These are phyloP conservation scores for Chymomyza caudatula DNA, from an alignment of 2,888 invertebrate species.

Conservation along the genomic window DNA sequence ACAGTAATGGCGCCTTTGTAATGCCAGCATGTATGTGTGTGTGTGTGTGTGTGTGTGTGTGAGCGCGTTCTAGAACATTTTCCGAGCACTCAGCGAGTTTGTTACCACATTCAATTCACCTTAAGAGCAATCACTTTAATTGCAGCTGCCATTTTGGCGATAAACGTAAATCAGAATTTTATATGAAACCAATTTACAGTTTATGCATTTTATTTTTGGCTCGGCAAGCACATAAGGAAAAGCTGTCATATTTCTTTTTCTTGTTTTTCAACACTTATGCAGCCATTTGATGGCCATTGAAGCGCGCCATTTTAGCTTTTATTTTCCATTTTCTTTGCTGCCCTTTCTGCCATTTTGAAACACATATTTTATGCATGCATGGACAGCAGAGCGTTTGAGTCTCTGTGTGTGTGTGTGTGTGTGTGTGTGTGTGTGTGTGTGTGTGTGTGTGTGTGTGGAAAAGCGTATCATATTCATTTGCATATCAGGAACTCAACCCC, in stretches of 20 bases:
- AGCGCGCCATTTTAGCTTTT: neutral
- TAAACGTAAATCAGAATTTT: constrained; percentile 2
- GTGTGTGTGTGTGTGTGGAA: neutral
- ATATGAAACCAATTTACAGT: neutral
- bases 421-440: neutral
- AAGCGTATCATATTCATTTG: no score
- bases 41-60: neutral
- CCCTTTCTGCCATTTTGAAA: neutral
- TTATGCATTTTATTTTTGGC: neutral
- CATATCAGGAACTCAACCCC: neutral
- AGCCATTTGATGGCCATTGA: neutral
- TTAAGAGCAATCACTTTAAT: constrained; percentile 54
- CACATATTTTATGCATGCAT: neutral
- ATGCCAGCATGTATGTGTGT: neutral
- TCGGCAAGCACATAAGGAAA: neutral
- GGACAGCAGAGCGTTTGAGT: neutral
- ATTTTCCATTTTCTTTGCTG: neutral
- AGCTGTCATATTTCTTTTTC: neutral
- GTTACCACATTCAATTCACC: neutral
- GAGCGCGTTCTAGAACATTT: neutral
- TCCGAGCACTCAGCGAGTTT: neutral
- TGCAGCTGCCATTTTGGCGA: constrained; percentile 33
- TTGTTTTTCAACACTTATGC: neutral
- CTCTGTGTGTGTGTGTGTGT: neutral
- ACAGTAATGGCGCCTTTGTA: neutral